Base-by-base conservation (phyloP, 1,140 invertebrate genomes). In the Hyphantria cunea region DNA sequence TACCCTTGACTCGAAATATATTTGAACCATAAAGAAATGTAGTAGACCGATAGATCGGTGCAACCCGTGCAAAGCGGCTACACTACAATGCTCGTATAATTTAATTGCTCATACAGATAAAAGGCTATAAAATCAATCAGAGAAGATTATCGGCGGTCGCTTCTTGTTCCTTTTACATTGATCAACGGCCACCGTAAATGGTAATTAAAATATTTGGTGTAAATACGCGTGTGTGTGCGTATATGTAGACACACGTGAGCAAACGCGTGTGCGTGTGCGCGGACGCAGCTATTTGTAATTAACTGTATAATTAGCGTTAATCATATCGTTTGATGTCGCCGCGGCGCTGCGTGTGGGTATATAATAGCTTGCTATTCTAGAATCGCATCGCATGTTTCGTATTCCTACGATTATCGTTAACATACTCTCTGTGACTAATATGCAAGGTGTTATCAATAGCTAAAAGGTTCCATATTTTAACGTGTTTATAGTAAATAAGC, bases 161-260 rank as follows among this genome's bases (percentile, higher is more conserved):
- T 17, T 55, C 7, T 15, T 13, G 41, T 6, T 41, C 6, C n/a
- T 14, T 13, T 25, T 48, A 49, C 10, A 39, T 17, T 48, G 31
- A 48, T 47, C 25, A 56, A 47, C 47, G 54, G 13, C 44, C 32
- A 31, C 56, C 34, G 15, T 49, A 59, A 59, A 50, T 50, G 50
- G 49, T 61, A 52, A 52, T 61, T 61, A 61, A 61, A 52, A 61
- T 61, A 61, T 61, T 58, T 61, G 44, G 44, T 37, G 10, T 12
- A 42, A 31, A 25, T 41, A 17, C 10, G 17, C n/a, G 13, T 37
- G 56, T 34, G 37, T 39, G 9, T 9, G 32, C 6, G n/a, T 7
- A 3, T 33, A 17, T 11, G 34, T 17, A 44, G 15, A 8, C 13
- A 25, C 10, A 6, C 7, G 13, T 12, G 42, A 31, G n/a, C n/a